Base-by-base conservation (phyloP, 1,140 invertebrate genomes). In the Pachyrhynchus sulphureomaculatus region DNA sequence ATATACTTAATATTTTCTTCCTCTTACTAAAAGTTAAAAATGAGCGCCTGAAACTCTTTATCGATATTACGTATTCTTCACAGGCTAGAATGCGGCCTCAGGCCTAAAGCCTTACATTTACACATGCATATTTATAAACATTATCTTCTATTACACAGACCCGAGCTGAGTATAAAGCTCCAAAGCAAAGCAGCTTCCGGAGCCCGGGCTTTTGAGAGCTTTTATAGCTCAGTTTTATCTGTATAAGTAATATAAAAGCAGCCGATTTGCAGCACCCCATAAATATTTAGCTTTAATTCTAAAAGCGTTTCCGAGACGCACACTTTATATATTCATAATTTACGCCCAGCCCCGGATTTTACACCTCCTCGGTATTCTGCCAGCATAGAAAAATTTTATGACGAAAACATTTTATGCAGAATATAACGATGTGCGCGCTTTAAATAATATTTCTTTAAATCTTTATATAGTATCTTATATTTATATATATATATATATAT, bases 231-330 rank as follows among this genome's bases (percentile, higher is more conserved):
- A 75, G 65, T 75, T 75, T 74, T 75, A 75, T 62, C 74, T 73
- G 74, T 75, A 72, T 74, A 74, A 74, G 74, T 74, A 73, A 74
- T 73, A 75, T 75, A 73, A 75, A 75, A 75, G 73, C 73, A 72
- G 66, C 64, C 73, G 72, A 75, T 75, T 75, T 75, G 72, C 73
- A 75, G 71, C 72, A 67, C 68, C 65, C 69, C 73, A 75, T 75
- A 72, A 74, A 75, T 75, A 75, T 75, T 74, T 75, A 75, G 70
- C 68, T 72, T 70, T 74, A 72, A 75, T 75, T 74, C 69, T 74
- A 66, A 75, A 73, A 75, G 73, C 73, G 72, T 70, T 74, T 72
- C 73, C 70, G 72, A 75, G 73, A 70, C 61, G 68, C 69, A 68
- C 67, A 67, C 69, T 70, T 72, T 72, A 72, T 74, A 70, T 74